Evolutionary conservation across 2,113 vertebrate species (phyloP), one percentile per base, ranked within the genome.

Genomic region (Carollia perspicillata): DNA sequence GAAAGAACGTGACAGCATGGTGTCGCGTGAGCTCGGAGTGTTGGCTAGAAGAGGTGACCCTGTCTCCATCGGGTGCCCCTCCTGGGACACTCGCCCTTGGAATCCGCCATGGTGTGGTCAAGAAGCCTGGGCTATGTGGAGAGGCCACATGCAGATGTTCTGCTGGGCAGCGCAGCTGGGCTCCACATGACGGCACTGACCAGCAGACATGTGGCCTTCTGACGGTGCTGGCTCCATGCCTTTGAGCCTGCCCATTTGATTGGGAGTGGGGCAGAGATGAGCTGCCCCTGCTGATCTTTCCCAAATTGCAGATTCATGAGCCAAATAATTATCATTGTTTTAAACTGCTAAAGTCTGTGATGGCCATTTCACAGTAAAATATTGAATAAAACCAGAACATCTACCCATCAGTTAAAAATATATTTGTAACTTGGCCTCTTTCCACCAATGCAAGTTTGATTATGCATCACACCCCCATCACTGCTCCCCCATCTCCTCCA

Each of bases 21-120:
- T 1, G 9, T 22, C 33, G 2, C 16, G 0, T 35, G 30, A 12
- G 28, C 55, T 69, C 5, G 8, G 37, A 26, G 13, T 2, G 6
- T 55, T 5, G 30, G 20, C 3, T 3, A 44, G 63, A n/a, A 13
- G 63, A 69, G 89, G 77, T 3, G 63, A 4, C 6, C 0, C 17
- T 2, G 12, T 13, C 35, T 28, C 37, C 13, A 8, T 0, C 20
- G 18, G 18, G 28, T 53, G 26, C 47, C 12, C 47, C 13, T 68
- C 75, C 75, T 44, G 8, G 35, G 63, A 69, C 20, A 20, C 20
- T 8, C 1, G 10, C 47, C 72, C 42, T 35, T 18, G 17, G 42
- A 6, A 22, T 22, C 10, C 0, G 4, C 23, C 44, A 20, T 5
- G 4, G 33, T 28, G 55, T 7, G 18, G 33, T 35, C 6, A 2